Conservation (phyloP, 2,888 invertebrate genomes). For the Apotomis turbidana region DNA sequence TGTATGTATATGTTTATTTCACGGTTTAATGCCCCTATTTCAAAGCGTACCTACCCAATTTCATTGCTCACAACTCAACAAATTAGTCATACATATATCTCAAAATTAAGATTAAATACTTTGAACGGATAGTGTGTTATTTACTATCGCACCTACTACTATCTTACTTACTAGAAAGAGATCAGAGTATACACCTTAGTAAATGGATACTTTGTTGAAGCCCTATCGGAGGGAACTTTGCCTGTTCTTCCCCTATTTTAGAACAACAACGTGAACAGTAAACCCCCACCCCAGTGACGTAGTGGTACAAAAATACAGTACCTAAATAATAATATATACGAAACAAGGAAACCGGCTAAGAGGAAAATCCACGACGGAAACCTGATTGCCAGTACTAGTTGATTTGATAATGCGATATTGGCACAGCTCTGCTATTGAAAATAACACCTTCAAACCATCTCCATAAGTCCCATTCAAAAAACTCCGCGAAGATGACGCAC, state of each 20-base stretch:
- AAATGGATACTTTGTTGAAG: too few relatives aligned
- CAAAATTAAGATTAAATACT: constrained; percentile 2
- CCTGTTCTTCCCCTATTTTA: background rate
- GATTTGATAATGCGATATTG: constrained; percentile 23
- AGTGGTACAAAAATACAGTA: background rate
- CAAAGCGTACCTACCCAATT: too few relatives aligned
- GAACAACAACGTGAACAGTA: background rate
- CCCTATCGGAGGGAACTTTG: too few relatives aligned
- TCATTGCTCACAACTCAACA: background rate
- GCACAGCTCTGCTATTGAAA: constrained; percentile 1
- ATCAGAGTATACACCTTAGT: too few relatives aligned
- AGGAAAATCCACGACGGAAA: constrained; percentile 54
- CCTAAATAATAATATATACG: constrained; percentile 1
- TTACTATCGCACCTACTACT: background rate
- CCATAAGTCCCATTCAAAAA: background rate
- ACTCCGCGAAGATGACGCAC: constrained; percentile 18
- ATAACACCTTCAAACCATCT: background rate
- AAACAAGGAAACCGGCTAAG: constrained; percentile 49
- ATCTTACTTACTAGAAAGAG: too few relatives aligned
- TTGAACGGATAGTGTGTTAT: background rate
- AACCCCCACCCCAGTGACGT: background rate
- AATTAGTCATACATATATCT: background rate
- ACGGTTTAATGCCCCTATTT: too few relatives aligned
- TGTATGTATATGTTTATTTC: too few relatives aligned
- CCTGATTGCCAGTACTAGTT: constrained; percentile 24